Evolutionary conservation across 1,140 invertebrate species (phyloP).

Genomic region (Ostrea edulis): DNA sequence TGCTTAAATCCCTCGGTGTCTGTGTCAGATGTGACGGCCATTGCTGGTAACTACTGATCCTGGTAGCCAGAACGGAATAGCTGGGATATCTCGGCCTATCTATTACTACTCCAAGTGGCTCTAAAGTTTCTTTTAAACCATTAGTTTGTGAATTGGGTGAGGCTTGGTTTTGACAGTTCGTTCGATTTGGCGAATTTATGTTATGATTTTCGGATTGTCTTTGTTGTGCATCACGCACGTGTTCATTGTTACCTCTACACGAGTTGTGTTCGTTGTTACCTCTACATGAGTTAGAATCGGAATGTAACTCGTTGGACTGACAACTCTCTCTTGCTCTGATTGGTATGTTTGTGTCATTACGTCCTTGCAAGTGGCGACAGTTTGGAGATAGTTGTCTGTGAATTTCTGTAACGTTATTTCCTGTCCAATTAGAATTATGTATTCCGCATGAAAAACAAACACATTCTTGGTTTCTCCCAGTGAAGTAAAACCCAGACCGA

Average conservation of each 20-base stretch:
- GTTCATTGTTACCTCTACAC: background rate
- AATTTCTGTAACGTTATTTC: background rate
- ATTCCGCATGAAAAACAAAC: constrained; percentile 36
- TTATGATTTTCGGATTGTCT: background rate
- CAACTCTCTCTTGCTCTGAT: background rate
- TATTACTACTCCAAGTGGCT: constrained; percentile 12
- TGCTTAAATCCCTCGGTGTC: background rate
- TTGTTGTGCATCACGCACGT: background rate
- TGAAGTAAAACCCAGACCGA: constrained; percentile 36
- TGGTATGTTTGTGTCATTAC: constrained; percentile 29
- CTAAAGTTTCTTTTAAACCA: background rate
- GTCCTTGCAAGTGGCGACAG: constrained; percentile 5
- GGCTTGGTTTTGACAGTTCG: background rate
- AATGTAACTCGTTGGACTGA: background rate
- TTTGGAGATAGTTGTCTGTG: constrained; percentile 25
- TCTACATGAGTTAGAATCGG: background rate
- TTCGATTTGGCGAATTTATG: too few relatives aligned
- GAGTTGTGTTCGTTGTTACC: background rate
- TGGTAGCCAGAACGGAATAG: constrained; percentile 11
- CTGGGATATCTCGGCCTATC: background rate
- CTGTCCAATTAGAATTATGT: background rate
- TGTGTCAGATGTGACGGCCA: constrained; percentile 21
- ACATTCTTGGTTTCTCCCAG: constrained; percentile 8
- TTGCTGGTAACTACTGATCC: constrained; percentile 19
- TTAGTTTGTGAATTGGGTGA: background rate